Evolutionary conservation across 2,888 invertebrate species (phyloP).

Genomic region (Metellina segmentata): DNA sequence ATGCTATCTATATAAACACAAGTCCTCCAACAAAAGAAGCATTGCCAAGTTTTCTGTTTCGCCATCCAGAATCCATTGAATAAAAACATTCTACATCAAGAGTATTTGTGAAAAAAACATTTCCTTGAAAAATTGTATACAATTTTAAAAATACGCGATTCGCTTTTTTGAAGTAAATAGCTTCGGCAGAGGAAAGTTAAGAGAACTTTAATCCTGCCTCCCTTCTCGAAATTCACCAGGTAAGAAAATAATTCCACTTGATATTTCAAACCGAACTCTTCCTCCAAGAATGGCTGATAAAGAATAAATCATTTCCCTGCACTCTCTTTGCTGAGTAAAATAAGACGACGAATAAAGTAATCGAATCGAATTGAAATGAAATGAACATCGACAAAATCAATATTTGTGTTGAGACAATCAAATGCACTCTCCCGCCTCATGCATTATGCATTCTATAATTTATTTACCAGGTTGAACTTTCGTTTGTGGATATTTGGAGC

Average conservation of each 20-base stretch:
- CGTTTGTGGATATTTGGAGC: not conserved
- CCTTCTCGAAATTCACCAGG: not conserved
- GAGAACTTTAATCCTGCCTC: not conserved
- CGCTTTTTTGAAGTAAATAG: not conserved
- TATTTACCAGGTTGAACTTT: slow-evolving; percentile 6
- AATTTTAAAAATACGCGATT: not conserved
- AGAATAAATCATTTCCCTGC: not conserved
- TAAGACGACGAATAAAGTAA: slow-evolving; percentile 17
- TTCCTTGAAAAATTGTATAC: not conserved
- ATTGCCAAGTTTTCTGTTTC: not conserved
- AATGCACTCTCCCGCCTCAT: not conserved
- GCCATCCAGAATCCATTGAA: not conserved
- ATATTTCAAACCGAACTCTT: not conserved
- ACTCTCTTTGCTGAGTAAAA: not conserved
- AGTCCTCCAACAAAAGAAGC: not conserved
- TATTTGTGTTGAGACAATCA: slow-evolving; percentile 52
- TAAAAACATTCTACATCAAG: not conserved
- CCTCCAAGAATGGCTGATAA: not conserved
- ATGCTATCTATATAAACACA: not conserved
- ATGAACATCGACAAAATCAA: slow-evolving; percentile 57
- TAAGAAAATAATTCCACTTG: not conserved
- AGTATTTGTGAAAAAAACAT: not conserved
- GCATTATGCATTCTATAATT: slow-evolving; percentile 58
- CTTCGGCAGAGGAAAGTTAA: not conserved
- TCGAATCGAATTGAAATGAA: slow-evolving; percentile 51